Evolutionary conservation across 2,797 vertebrate genomes (phyloP), one percentile per base, ranked within the genome.

Genomic region (Chrysocyon brachyurus): DNA sequence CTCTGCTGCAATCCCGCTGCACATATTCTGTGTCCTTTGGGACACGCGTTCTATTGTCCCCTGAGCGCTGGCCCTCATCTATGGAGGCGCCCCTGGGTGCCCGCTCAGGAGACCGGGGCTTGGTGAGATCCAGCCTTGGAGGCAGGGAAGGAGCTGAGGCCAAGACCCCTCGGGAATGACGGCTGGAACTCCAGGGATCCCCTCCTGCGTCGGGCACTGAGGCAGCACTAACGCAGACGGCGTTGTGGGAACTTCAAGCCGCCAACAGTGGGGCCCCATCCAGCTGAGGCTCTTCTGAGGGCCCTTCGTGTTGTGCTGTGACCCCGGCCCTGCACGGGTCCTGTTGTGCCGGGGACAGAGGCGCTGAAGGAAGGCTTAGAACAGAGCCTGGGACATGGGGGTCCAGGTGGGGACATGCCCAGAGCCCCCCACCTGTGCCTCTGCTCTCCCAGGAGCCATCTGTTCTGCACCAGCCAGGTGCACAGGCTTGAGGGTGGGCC

Each of bases 131-230:
- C 17, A 24, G 4, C 19, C 11, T 12, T 0, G 59, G 59, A 12
- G 31, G 9, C 5, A 0, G 79, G 28, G 28, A 33, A 7, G 5
- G 15, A 83, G 1, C 3, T 0, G 24, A 46, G 9, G 11, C 79
- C 0, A 6, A 75, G 52, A 10, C 4, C 2, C 49, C 28, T 17
- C 0, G 0, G 59, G 26, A 16, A 56, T 11, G 21, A 2, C 2
- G n/a, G 36, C 21, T 19, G 2, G 0, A 21, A 66, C 6, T 12
- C 8, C 24, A 28, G 3, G 9, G 24, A 16, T 4, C 0, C 0
- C 1, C 9, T 6, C 21, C 28, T 0, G 0, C 0, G 3, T 1
- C 52, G 2, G 0, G 1, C 0, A 0, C 22, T 17, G 1, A 4
- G 8, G 12, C 11, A 5, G 72, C 66, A 5, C 16, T 14, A 0